These are phyloP conservation scores for Chromoteleia sp. DNA, from an alignment of 2,888 invertebrate species.

Conservation along the genomic window DNA sequence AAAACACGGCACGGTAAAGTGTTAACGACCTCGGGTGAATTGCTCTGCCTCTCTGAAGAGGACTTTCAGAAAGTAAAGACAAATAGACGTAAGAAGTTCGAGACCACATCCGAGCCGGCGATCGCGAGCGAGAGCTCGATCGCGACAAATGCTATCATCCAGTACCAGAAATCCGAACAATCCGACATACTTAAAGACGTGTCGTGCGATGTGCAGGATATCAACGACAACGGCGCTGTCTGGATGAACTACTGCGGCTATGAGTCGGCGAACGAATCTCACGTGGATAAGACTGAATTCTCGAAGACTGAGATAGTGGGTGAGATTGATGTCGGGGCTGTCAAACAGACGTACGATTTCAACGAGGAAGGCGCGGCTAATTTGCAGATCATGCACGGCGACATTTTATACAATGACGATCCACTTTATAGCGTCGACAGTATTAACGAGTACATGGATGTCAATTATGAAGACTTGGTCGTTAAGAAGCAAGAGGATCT, in stretches of 20 bases:
- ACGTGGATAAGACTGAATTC: conserved; percentile 79
- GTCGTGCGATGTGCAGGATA: conserved; percentile 53
- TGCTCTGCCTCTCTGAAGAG: conserved; percentile 85
- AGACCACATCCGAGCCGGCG: conserved; percentile 65
- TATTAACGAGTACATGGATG: conserved; percentile 64
- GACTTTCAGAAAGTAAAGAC: conserved; percentile 84
- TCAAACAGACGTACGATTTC: conserved; percentile 45
- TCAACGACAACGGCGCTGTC: conserved; percentile 55
- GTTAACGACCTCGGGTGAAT: conserved; percentile 85
- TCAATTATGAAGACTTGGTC: conserved; percentile 57
- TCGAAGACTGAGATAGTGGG: conserved; percentile 81
- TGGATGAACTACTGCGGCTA: conserved; percentile 70
- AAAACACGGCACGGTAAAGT: conserved; percentile 87
- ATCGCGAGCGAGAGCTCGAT: conserved; percentile 69
- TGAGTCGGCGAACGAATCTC: conserved; percentile 72
- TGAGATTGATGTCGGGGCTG: conserved; percentile 58
- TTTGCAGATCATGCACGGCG: conserved; percentile 61
- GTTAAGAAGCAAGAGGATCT: conserved; percentile 11
- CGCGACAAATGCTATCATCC: conserved; percentile 73
- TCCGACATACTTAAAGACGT: conserved; percentile 26
- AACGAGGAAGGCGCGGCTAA: conserved; percentile 39
- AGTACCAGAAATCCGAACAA: conserved; percentile 60
- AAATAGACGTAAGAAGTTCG: conserved; percentile 78
- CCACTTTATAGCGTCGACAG: conserved; percentile 60
- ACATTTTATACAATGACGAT: conserved; percentile 63